These are phyloP conservation scores for Parazoanthus swiftii DNA, from an alignment of 92 coral and sea anemone genomes.

Conservation along the genomic window DNA sequence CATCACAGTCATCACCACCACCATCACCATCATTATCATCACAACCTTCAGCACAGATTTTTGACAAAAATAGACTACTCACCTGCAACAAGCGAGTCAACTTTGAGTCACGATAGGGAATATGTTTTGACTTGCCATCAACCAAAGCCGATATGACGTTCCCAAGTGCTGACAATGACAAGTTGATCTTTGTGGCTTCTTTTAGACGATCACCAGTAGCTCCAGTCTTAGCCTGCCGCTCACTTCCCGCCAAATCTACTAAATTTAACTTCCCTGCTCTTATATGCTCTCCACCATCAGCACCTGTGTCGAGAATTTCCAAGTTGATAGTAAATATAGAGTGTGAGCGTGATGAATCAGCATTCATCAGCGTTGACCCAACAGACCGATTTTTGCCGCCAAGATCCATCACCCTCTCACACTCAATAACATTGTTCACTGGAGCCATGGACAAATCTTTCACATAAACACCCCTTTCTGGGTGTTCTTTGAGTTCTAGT, in stretches of 20 bases:
- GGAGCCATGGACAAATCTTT: slow-evolving; percentile 87
- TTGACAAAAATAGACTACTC: neutral
- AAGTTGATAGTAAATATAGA: slow-evolving; percentile 90
- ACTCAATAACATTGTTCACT: slow-evolving; percentile 78
- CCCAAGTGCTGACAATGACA: slow-evolving; percentile 95
- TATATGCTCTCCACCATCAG: slow-evolving; percentile 90
- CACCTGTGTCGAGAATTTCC: slow-evolving; percentile 85
- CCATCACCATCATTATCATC: no score
- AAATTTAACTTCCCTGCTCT: slow-evolving; percentile 96
- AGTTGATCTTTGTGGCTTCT: slow-evolving; percentile 96
- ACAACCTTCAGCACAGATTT: neutral
- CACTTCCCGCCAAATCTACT: slow-evolving; percentile 98
- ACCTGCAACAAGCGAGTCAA: slow-evolving; percentile 98
- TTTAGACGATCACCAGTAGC: slow-evolving; percentile 94
- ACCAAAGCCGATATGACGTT: slow-evolving; percentile 98
- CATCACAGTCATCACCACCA: no score
- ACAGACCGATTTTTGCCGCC: slow-evolving; percentile 97
- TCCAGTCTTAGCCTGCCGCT: slow-evolving; percentile 97
- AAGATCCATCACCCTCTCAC: slow-evolving; percentile 94
- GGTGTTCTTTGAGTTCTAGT: slow-evolving; percentile 94
- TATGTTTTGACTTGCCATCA: slow-evolving; percentile 95
- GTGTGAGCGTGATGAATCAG: slow-evolving; percentile 97
- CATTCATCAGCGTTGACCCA: slow-evolving; percentile 98
- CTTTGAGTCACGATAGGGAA: slow-evolving; percentile 97
- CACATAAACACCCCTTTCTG: slow-evolving; percentile 92